Evolutionary conservation across 2,113 vertebrate genomes (phyloP).

Genomic region (Oreochromis niloticus): DNA sequence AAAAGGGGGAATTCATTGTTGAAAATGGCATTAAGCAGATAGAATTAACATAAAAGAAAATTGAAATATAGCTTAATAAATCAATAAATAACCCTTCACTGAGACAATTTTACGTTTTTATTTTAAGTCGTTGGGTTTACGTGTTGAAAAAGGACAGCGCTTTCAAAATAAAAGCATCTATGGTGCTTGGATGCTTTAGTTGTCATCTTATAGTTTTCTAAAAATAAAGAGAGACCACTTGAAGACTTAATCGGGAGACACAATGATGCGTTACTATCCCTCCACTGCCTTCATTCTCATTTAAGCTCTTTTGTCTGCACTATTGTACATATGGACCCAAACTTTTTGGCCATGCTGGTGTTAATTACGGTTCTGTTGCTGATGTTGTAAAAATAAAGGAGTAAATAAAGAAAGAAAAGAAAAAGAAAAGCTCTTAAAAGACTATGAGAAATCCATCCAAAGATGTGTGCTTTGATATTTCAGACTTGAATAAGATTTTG

Average conservation of each 20-base stretch:
- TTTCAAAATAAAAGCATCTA: background rate
- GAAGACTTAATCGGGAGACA: conserved; percentile 32
- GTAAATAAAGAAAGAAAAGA: background rate
- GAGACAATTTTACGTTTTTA: background rate
- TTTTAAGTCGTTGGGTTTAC: background rate
- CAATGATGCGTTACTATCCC: conserved; percentile 29
- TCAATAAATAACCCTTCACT: background rate
- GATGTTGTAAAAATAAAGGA: conserved; percentile 20
- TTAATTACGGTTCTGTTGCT: conserved; percentile 46
- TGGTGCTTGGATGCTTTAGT: background rate
- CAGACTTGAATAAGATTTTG: conserved; percentile 82
- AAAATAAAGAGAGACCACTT: conserved; percentile 21
- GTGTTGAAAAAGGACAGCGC: background rate
- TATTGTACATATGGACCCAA: conserved; percentile 66
- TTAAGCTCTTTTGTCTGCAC: conserved; percentile 64
- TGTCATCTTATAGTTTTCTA: background rate
- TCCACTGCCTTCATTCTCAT: conserved; percentile 56
- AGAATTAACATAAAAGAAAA: background rate
- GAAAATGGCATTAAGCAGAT: background rate
- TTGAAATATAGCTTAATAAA: background rate
- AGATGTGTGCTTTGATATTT: conserved; percentile 85
- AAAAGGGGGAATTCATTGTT: background rate
- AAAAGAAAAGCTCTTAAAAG: conserved; percentile 35
- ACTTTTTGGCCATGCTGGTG: conserved; percentile 48
- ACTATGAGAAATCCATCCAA: conserved; percentile 80